These are phyloP conservation scores for Dromas ardeola DNA, from an alignment of 2,113 vertebrate genomes.

Conservation along the genomic window DNA sequence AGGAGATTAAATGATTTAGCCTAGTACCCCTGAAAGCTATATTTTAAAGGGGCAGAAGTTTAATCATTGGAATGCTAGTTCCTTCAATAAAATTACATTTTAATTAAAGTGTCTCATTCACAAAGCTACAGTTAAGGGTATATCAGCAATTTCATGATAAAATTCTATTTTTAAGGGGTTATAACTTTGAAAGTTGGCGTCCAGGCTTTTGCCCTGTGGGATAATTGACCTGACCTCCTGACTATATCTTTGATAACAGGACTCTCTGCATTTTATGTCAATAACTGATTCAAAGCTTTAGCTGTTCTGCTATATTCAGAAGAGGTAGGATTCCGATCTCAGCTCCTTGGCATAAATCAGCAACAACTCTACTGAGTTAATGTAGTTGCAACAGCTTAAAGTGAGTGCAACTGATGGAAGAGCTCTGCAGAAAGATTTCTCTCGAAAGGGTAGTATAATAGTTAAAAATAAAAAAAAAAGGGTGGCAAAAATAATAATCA, in stretches of 20 bases:
- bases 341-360: neutral
- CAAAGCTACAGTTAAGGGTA: constrained; percentile 32
- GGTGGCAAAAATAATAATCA: neutral
- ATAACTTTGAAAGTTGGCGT: constrained; percentile 28
- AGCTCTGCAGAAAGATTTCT: neutral
- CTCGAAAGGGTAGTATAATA: neutral
- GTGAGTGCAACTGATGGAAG: neutral
- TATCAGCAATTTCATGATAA: constrained; percentile 30
- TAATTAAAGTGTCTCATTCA: constrained; percentile 55
- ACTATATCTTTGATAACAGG: neutral
- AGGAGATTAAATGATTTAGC: constrained; percentile 62
- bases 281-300: neutral
- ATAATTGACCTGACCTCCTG: constrained; percentile 11
- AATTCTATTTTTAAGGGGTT: constrained; percentile 10
- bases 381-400: neutral
- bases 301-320: neutral
- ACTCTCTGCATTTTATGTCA: neutral
- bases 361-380: neutral
- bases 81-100: constrained; percentile 59
- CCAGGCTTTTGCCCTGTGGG: neutral
- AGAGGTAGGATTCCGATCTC: neutral
- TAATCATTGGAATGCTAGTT: constrained; percentile 45
- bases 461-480: neutral
- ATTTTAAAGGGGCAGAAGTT: constrained; percentile 61
- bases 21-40: constrained; percentile 27